Evolutionary conservation across 2,888 invertebrate species (phyloP), one percentile per base, ranked within the genome.

Genomic region (Neocrepidodera transversa): DNA sequence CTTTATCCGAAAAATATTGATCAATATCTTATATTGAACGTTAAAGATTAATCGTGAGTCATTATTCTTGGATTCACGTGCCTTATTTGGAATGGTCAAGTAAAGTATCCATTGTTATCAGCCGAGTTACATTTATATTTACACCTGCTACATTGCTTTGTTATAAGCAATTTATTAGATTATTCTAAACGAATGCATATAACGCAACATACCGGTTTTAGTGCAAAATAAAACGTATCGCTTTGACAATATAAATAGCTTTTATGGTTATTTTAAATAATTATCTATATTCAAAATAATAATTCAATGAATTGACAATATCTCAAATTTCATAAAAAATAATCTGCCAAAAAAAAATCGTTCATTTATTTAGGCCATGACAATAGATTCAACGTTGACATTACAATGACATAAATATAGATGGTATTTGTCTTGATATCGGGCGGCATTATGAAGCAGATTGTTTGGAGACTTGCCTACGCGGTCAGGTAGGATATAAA

Each of bases 361-460:
- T 42, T 40, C 54, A 62, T 58, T 75, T 74, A 76, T 75, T 76
- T 71, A 73, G 76, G 74, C 73, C 75, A 45, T 42, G 20, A 77
- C 76, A 74, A 76, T 74, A 73, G 71, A 70, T 68, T 72, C 71
- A 70, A 74, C 73, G 76, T 76, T 76, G 77, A 78, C 78, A 77
- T 77, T 76, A 77, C 76, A 77, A 79, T 79, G 78, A 79, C 79
- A 78, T 77, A 78, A 78, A 78, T 78, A 77, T 78, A 76, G 74
- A 71, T 69, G 73, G 70, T 75, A 76, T 78, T 77, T 78, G 78
- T 78, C 77, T 78, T 75, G 72, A 74, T 72, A 74, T 76, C 71
- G 70, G 71, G 67, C 71, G 66, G 71, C 66, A 75, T 75, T 74
- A 72, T 73, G 62, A n/a, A 64, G 17, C 7, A 17, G 69, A 69